phyloP scores from a whole-genome alignment of 1,140 invertebrate species.

The Drosophila teissieri region DNA sequence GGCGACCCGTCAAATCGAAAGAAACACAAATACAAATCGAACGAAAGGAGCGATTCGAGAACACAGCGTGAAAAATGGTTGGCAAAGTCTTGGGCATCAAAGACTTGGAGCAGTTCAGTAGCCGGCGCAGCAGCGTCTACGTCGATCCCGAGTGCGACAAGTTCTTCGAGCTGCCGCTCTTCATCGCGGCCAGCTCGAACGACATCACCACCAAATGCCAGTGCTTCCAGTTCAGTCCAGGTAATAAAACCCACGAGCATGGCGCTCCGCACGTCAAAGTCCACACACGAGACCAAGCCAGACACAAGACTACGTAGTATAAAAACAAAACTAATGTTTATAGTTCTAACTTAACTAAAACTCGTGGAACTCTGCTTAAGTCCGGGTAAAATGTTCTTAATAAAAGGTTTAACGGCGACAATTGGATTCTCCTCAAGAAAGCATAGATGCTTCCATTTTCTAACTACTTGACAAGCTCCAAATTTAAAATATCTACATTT shows the following conservation, averaged over 20 bases:
- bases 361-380: not conserved
- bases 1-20: conserved; percentile 23
- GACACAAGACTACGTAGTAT: conserved; percentile 1
- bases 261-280: conserved; percentile 13
- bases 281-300: not conserved
- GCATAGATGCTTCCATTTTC: too few relatives aligned
- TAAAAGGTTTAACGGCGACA: not conserved
- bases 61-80: conserved; percentile 68
- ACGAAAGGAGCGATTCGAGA: conserved; percentile 11
- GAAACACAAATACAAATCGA: conserved; percentile 23
- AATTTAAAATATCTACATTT: too few relatives aligned
- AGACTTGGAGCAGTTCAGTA: conserved; percentile 81
- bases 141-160: conserved; percentile 84
- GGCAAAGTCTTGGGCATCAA: conserved; percentile 82
- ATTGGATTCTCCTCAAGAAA: too few relatives aligned
- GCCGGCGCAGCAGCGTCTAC: conserved; percentile 83
- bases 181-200: conserved; percentile 82
- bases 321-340: conserved; percentile 4
- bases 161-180: conserved; percentile 82
- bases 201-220: conserved; percentile 82
- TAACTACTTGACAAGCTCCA: too few relatives aligned
- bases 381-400: not conserved
- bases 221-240: conserved; percentile 83
- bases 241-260: conserved; percentile 59
- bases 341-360: conserved; percentile 6